phyloP scores from a whole-genome alignment of 92 coral and sea anemone species.

The Galaxea fascicularis region DNA sequence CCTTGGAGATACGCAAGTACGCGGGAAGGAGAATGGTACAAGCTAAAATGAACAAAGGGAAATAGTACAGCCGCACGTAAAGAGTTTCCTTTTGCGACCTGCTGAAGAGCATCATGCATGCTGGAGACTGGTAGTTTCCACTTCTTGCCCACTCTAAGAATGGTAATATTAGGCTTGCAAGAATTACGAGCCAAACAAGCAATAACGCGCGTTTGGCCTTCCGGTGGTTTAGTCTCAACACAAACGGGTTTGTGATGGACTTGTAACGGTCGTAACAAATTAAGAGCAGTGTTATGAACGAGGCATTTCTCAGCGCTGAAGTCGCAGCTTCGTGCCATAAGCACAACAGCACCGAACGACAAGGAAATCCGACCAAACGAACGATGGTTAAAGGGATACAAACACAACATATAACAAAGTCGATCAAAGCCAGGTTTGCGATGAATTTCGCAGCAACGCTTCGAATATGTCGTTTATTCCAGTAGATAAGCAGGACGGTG shows the following conservation, averaged over 20 bases:
- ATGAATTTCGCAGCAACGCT: slow-evolving; percentile 83
- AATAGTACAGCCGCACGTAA: slow-evolving; percentile 68
- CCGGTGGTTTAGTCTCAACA: slow-evolving; percentile 64
- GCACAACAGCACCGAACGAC: slow-evolving; percentile 65
- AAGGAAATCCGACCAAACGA: slow-evolving; percentile 60
- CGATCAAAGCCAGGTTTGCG: slow-evolving; percentile 77
- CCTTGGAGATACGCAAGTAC: slow-evolving; percentile 83
- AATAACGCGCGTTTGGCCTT: slow-evolving; percentile 65
- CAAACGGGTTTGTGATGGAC: slow-evolving; percentile 82
- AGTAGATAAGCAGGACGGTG: slow-evolving; percentile 74
- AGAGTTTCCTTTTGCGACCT: slow-evolving; percentile 49
- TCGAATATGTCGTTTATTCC: slow-evolving; percentile 74
- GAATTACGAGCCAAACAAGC: slow-evolving; percentile 60
- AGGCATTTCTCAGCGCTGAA: slow-evolving; percentile 82
- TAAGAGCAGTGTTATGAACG: slow-evolving; percentile 71
- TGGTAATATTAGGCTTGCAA: slow-evolving; percentile 56
- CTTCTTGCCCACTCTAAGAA: slow-evolving; percentile 68
- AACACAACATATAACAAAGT: slow-evolving; percentile 62
- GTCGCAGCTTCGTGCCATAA: slow-evolving; percentile 81
- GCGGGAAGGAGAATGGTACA: slow-evolving; percentile 70
- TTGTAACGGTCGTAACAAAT: slow-evolving; percentile 85
- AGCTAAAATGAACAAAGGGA: slow-evolving; percentile 68
- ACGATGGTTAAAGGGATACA: slow-evolving; percentile 75
- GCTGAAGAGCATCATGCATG: slow-evolving; percentile 60
- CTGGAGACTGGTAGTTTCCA: background rate